phyloP scores from a whole-genome alignment of 2,113 vertebrate genomes.

The Epinephelus fuscoguttatus region DNA sequence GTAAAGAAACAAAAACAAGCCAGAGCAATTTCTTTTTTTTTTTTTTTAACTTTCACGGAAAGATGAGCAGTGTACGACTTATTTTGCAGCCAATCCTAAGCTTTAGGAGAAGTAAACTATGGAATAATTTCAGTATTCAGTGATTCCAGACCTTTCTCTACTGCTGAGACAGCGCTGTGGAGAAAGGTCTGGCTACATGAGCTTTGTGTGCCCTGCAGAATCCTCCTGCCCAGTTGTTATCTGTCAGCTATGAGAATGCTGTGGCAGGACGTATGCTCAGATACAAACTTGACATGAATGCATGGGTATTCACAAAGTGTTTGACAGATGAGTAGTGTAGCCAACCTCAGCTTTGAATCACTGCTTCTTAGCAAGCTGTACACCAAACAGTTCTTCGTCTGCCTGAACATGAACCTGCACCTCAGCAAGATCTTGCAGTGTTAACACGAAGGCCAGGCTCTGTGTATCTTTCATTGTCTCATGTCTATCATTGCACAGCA shows the following conservation, averaged over 20 bases:
- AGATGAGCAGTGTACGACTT: too few relatives aligned
- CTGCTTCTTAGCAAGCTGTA: slow-evolving; percentile 1
- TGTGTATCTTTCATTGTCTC: slow-evolving; percentile 44
- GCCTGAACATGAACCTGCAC: slow-evolving; percentile 40
- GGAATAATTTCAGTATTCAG: too few relatives aligned
- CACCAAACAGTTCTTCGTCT: slow-evolving; percentile 20
- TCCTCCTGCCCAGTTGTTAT: too few relatives aligned
- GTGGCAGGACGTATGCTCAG: background rate
- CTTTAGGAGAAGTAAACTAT: too few relatives aligned
- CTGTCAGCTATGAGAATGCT: background rate
- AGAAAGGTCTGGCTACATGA: too few relatives aligned
- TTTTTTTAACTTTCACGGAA: too few relatives aligned
- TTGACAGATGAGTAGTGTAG: background rate
- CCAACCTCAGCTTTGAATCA: slow-evolving; percentile 20
- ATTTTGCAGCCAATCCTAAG: too few relatives aligned
- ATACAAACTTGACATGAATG: background rate
- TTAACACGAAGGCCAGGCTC: slow-evolving; percentile 64
- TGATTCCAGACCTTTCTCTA: too few relatives aligned
- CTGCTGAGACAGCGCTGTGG: too few relatives aligned
- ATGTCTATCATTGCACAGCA: slow-evolving; percentile 23
- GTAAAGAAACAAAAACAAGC: too few relatives aligned
- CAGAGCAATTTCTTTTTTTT: too few relatives aligned
- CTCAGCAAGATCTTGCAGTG: slow-evolving; percentile 61
- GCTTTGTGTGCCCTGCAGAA: background rate
- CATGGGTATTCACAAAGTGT: slow-evolving; percentile 2